phyloP scores from a whole-genome alignment of 2,888 invertebrate genomes.

The Ennomos erosarius region DNA sequence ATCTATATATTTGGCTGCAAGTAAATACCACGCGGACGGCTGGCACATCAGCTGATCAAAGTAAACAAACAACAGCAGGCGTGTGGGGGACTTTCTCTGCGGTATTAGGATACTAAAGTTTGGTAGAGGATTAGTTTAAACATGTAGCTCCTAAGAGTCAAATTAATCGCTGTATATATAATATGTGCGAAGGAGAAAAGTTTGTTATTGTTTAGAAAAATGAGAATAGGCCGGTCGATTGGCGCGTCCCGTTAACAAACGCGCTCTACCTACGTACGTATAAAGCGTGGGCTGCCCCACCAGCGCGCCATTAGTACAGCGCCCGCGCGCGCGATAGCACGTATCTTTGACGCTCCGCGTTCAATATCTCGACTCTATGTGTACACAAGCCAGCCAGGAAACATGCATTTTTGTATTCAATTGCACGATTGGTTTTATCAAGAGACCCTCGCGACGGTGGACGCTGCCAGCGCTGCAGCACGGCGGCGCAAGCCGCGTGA shows the following conservation, averaged over 20 bases:
- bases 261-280: slow-evolving; percentile 80
- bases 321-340: slow-evolving; percentile 82
- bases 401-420: slow-evolving; percentile 80
- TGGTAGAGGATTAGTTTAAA: slow-evolving; percentile 30
- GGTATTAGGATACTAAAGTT: slow-evolving; percentile 30
- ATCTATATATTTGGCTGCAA: slow-evolving; percentile 25
- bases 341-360: slow-evolving; percentile 75
- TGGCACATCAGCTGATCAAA: slow-evolving; percentile 72
- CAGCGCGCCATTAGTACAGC: slow-evolving; percentile 81
- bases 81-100: slow-evolving; percentile 50
- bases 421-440: slow-evolving; percentile 80
- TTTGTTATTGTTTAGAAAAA: slow-evolving; percentile 80
- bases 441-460: slow-evolving; percentile 78
- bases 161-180: slow-evolving; percentile 48
- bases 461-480: slow-evolving; percentile 72
- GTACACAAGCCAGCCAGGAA: slow-evolving; percentile 75
- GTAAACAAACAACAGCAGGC: slow-evolving; percentile 65
- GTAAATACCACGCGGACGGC: slow-evolving; percentile 51
- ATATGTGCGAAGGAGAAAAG: slow-evolving; percentile 54
- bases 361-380: slow-evolving; percentile 82
- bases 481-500: slow-evolving; percentile 71
- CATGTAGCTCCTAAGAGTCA: slow-evolving; percentile 32
- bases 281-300: slow-evolving; percentile 82
- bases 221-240: slow-evolving; percentile 83
- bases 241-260: slow-evolving; percentile 81